These are phyloP conservation scores for Nibea coibor DNA, from an alignment of 2,113 vertebrate species.

Conservation along the genomic window DNA sequence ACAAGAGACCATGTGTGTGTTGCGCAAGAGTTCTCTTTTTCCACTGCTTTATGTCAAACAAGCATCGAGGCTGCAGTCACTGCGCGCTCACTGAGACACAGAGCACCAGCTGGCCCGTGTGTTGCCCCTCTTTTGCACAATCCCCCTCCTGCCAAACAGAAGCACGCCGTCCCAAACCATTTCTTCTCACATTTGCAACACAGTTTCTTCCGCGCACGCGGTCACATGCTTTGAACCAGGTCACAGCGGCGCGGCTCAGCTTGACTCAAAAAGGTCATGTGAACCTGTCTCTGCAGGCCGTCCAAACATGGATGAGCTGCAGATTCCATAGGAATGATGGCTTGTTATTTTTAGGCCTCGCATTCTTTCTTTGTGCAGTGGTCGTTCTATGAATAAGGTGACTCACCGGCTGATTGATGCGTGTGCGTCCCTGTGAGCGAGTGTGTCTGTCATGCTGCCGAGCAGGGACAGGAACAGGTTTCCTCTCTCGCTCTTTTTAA, in stretches of 20 bases:
- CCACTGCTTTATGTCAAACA: slow-evolving; percentile 54
- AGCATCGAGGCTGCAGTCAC: slow-evolving; percentile 48
- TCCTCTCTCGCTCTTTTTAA: slow-evolving; percentile 41
- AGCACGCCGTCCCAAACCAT: slow-evolving; percentile 48
- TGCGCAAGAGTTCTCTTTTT: slow-evolving; percentile 66
- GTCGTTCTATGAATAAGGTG: slow-evolving; percentile 70
- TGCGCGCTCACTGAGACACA: slow-evolving; percentile 48
- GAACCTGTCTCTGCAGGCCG: slow-evolving; percentile 55
- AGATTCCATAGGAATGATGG: slow-evolving; percentile 69
- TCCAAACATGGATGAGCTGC: slow-evolving; percentile 66
- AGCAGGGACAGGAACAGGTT: slow-evolving; percentile 76
- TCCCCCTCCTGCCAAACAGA: slow-evolving; percentile 58
- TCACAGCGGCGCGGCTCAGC: slow-evolving; percentile 40
- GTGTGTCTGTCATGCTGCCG: slow-evolving; percentile 65
- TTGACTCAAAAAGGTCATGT: slow-evolving; percentile 58
- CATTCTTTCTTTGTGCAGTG: slow-evolving; percentile 72
- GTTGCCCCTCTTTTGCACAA: slow-evolving; percentile 21
- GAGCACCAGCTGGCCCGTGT: slow-evolving; percentile 55
- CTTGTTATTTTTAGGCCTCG: slow-evolving; percentile 73
- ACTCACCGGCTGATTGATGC: slow-evolving; percentile 74
- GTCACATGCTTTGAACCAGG: slow-evolving; percentile 50
- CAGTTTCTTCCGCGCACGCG: slow-evolving; percentile 37
- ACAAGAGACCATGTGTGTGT: slow-evolving; percentile 45
- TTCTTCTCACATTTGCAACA: slow-evolving; percentile 44
- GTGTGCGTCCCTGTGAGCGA: slow-evolving; percentile 54